Evolutionary conservation across 2,113 vertebrate species (phyloP).

Genomic region (Catharus minimus): DNA sequence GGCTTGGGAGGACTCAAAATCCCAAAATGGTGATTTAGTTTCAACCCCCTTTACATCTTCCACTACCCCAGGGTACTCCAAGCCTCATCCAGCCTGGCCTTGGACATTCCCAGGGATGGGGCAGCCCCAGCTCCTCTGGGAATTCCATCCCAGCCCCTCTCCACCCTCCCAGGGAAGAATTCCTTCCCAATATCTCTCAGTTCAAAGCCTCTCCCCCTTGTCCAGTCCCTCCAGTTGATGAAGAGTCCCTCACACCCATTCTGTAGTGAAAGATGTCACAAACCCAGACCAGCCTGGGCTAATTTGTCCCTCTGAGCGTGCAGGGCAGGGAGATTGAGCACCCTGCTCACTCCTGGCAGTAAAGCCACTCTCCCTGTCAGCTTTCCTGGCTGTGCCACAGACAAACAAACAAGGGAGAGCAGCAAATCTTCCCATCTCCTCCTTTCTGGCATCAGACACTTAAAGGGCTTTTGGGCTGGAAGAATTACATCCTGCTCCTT

Average conservation of each 20-base stretch:
- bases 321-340: background rate
- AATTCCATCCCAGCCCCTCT: too few species aligned
- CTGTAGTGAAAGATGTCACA: background rate
- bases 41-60: background rate
- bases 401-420: background rate
- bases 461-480: conserved; percentile 2
- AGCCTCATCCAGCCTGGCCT: background rate
- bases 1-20: background rate
- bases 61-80: accelerated
- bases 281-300: accelerated
- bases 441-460: background rate
- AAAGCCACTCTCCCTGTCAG: background rate
- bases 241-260: background rate
- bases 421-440: background rate
- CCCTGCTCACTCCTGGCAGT: background rate
- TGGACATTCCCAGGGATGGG: background rate
- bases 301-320: background rate
- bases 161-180: background rate
- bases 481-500: background rate
- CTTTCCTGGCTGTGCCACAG: background rate
- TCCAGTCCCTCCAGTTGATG: background rate
- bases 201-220: background rate
- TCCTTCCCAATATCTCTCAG: background rate
- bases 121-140: background rate
- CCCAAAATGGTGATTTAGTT: background rate